Conservation (phyloP, 2,113 vertebrate genomes). For the Periophthalmus modestus region DNA sequence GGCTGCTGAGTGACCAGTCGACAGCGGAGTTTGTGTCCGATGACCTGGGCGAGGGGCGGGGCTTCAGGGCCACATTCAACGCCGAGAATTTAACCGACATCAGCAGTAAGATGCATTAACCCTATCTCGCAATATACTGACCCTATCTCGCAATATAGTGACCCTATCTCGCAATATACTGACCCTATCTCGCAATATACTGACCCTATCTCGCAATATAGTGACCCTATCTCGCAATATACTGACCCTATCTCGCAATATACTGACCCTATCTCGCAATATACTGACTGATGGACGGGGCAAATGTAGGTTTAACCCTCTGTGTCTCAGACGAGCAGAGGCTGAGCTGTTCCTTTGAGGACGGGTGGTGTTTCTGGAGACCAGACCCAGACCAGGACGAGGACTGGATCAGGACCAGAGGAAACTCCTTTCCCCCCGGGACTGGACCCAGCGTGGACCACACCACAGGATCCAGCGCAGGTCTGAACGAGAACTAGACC, state of each 20-base stretch:
- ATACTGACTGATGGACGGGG: background rate
- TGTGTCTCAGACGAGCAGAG: slow-evolving; percentile 80
- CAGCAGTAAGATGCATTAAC: slow-evolving; percentile 70
- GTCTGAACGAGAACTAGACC: slow-evolving; percentile 60
- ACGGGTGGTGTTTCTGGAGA: slow-evolving; percentile 87
- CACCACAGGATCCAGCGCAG: slow-evolving; percentile 84
- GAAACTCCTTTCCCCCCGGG: slow-evolving; percentile 65
- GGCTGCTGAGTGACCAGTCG: slow-evolving; percentile 84
- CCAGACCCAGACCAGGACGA: slow-evolving; percentile 76
- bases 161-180: background rate
- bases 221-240: too few relatives aligned
- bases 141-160: background rate
- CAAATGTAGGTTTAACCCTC: background rate
- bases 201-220: background rate
- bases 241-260: background rate
- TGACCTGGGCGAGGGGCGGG: slow-evolving; percentile 69
- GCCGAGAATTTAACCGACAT: slow-evolving; percentile 71
- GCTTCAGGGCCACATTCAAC: slow-evolving; percentile 83
- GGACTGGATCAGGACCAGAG: slow-evolving; percentile 81
- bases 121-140: background rate
- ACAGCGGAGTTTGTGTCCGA: slow-evolving; percentile 80
- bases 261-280: too few relatives aligned
- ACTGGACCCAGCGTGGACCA: slow-evolving; percentile 87
- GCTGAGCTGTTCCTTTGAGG: slow-evolving; percentile 87
- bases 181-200: too few relatives aligned